phyloP scores from a whole-genome alignment of 2,113 vertebrate genomes.

The Leucopsar rothschildi region DNA sequence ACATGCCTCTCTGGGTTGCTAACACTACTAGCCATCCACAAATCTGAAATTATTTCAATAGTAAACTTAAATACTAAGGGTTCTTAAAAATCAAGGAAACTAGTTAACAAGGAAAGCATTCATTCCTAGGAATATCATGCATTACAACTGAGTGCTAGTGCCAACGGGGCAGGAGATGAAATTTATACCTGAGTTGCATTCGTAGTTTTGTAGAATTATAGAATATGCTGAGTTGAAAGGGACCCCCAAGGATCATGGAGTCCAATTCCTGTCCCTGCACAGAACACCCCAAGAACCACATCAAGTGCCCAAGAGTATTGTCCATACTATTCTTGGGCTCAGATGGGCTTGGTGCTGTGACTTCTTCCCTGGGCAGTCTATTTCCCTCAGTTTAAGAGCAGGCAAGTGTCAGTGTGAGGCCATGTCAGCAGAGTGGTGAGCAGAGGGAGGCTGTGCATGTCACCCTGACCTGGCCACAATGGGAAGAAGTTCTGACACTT shows the following conservation, averaged over 20 bases:
- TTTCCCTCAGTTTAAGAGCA: background rate
- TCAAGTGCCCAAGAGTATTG: background rate
- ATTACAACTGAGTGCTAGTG: background rate
- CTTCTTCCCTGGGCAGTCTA: background rate
- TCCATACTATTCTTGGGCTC: background rate
- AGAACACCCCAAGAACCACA: background rate
- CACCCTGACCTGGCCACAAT: background rate
- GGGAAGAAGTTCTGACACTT: background rate
- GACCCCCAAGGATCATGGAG: background rate
- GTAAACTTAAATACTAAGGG: background rate
- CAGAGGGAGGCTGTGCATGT: background rate
- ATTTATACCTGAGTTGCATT: background rate
- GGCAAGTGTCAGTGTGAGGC: background rate
- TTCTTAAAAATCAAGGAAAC: background rate
- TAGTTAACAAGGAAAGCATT: background rate
- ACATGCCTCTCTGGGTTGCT: background rate
- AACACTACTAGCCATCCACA: background rate
- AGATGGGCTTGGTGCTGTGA: background rate
- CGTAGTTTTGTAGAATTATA: background rate
- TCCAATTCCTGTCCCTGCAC: background rate
- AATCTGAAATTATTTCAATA: background rate
- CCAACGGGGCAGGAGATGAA: background rate
- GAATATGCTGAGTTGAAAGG: background rate
- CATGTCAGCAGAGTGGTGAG: background rate
- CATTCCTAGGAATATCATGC: background rate